These are phyloP conservation scores for Lepeophtheirus nordmannii DNA, from an alignment of 2,888 invertebrate species.

Conservation along the genomic window DNA sequence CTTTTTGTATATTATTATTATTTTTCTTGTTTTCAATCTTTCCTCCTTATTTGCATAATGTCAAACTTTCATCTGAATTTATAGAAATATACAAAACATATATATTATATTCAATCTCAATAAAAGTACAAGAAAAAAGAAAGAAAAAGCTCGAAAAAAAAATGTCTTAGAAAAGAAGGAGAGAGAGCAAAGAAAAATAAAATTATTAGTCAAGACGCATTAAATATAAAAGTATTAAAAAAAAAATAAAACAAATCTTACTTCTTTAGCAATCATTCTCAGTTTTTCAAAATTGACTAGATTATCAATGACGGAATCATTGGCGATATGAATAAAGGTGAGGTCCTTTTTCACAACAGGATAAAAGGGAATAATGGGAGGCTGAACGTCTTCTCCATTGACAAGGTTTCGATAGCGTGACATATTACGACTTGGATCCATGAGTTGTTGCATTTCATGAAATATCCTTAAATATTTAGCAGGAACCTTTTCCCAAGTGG, in stretches of 20 bases:
- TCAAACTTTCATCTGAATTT: neutral
- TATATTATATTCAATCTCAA: too few species aligned
- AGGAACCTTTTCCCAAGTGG: conserved; percentile 94
- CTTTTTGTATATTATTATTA: neutral
- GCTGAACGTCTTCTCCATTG: conserved; percentile 71
- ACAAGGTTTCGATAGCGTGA: conserved; percentile 91
- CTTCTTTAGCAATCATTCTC: conserved; percentile 94
- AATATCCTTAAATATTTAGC: conserved; percentile 87
- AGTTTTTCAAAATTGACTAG: conserved; percentile 95
- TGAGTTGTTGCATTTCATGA: conserved; percentile 59
- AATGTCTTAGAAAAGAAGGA: too few species aligned
- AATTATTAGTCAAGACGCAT: too few species aligned
- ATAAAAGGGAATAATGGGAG: conserved; percentile 50
- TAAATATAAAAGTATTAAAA: neutral
- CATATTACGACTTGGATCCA: conserved; percentile 99
- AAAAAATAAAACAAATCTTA: neutral
- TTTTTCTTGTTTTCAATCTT: neutral
- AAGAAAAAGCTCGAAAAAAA: too few species aligned
- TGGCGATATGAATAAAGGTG: conserved; percentile 93
- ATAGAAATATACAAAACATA: conserved; percentile 5
- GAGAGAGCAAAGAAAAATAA: too few species aligned
- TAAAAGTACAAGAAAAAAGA: too few species aligned
- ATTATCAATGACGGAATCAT: conserved; percentile 72
- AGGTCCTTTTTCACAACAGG: conserved; percentile 54
- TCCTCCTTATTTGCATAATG: neutral